Conservation (phyloP, 2,888 invertebrate genomes). For the Scelioninae gen. 1 region DNA sequence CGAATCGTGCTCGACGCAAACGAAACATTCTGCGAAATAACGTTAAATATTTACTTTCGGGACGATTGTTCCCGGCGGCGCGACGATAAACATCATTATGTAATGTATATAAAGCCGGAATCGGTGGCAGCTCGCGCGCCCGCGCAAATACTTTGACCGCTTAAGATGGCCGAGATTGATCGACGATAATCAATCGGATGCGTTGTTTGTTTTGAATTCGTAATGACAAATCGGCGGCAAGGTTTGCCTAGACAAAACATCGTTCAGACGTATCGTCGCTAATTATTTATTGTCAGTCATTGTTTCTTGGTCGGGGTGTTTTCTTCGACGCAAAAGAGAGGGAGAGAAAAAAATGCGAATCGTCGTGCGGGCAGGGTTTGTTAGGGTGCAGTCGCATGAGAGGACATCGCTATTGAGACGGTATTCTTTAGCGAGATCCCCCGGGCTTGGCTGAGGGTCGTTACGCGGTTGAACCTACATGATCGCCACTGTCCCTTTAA, state of each 20-base stretch:
- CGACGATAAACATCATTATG: conserved; percentile 84
- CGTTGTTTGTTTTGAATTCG: conserved; percentile 47
- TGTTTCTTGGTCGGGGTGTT: conserved; percentile 64
- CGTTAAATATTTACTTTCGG: conserved; percentile 84
- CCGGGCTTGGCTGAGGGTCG: conserved; percentile 77
- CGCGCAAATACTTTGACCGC: conserved; percentile 63
- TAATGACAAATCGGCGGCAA: conserved; percentile 41
- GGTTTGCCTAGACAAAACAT: conserved; percentile 61
- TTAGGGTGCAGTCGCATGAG: conserved; percentile 72
- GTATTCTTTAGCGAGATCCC: conserved; percentile 77
- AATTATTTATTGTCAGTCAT: conserved; percentile 76
- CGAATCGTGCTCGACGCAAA: conserved; percentile 69
- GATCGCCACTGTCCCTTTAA: conserved; percentile 81
- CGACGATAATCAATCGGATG: conserved; percentile 56
- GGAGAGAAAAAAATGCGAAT: conserved; percentile 65
- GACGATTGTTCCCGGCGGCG: conserved; percentile 80
- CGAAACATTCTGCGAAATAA: conserved; percentile 84
- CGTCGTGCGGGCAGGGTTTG: conserved; percentile 60
- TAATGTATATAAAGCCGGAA: conserved; percentile 82
- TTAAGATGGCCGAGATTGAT: conserved; percentile 66
- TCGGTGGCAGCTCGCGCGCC: conserved; percentile 52
- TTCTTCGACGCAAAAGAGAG: conserved; percentile 56
- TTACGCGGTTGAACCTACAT: conserved; percentile 75
- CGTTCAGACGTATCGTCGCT: conserved; percentile 74
- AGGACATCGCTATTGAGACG: conserved; percentile 76